Base-by-base conservation (phyloP, 2,113 vertebrate species). In the Psittacus erithacus region DNA sequence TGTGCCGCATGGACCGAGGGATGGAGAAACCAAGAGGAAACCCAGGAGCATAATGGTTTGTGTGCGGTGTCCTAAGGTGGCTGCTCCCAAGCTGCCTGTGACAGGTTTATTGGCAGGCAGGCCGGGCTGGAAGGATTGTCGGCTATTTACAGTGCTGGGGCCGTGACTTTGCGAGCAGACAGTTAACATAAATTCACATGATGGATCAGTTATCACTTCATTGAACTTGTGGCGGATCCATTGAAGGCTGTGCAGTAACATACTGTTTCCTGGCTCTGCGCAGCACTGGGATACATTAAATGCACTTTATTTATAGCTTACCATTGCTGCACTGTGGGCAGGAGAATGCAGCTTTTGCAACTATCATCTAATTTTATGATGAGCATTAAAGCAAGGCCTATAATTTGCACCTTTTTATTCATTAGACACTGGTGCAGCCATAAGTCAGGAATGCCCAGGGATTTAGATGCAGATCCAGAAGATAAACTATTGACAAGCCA, bases 341-440 rank as follows among this genome's bases (percentile, higher is more conserved):
- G 97, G 97, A 98, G 98, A 98, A 98, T 97, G 98, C 98, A 92
- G 97, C 97, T 98, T 98, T 98, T 97, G 98, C 98, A 97, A 98
- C 98, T 97, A 97, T 97, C 97, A 98, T 98, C 98, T 98, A 97
- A 98, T 98, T 98, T 98, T 98, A 98, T 98, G 98, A 98, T 98
- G 97, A 98, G 97, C 98, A 98, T 98, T 98, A 98, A 98, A 98
- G 98, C 97, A 85, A 81, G 97, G 97, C 97, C 97, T 98, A 97
- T 98, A 98, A 98, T 98, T 98, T 98, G 98, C 98, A 98, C 98
- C 98, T 98, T 98, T 98, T 98, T 98, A 98, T 98, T 98, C 98
- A 98, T 98, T 98, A 98, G 98, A 98, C 98, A 96, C 97, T 96
- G 97, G 98, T 95, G 97, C 96, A 95, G 97, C 98, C 98, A 98